Evolutionary conservation across 2,113 vertebrate genomes (phyloP), one percentile per base, ranked within the genome.

Genomic region (Merops nubicus): DNA sequence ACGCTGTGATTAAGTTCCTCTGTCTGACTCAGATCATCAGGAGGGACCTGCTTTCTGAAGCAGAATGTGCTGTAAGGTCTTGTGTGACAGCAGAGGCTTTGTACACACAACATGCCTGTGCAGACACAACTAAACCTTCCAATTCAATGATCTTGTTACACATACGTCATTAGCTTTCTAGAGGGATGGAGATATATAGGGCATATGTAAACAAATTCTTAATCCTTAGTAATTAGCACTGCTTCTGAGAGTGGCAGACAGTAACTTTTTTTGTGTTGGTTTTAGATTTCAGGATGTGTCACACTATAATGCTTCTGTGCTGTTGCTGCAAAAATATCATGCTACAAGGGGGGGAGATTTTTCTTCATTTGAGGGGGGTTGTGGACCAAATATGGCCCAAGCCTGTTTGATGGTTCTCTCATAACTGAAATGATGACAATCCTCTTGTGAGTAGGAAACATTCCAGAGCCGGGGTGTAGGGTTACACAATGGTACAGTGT

Each of bases 401-500:
- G 85, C 68, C 83, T 94, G 92, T 88, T 91, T 93, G 96, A 95
- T 95, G 86, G 85, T 40, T 92, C 79, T 68, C 79, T 96, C 0
- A 1, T 96, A 96, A 96, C 88, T 84, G 92, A 95, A 96, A 97
- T 90, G 83, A 96, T 95, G 96, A 96, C 96, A 96, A 96, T 96
- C 93, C 96, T 89, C 95, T 96, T 95, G 92, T 96, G 93, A 96
- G 85, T 94, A 93, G 96, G 96, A 96, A 96, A 92, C 85, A 96
- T 96, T 96, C 96, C 96, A 97, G 95, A 93, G 92, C 85, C 4
- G 0, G 95, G 89, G 95, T 97, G 92, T 97, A 94, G 90, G 69
- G 95, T 95, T 96, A 96, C 95, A 96, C 96, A 97, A 96, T 95
- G 93, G 96, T 94, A 96, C 95, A 96, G 96, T 97, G 96, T 97